These are phyloP conservation scores for Poecile atricapillus DNA, from an alignment of 2,113 vertebrate species.

Conservation along the genomic window DNA sequence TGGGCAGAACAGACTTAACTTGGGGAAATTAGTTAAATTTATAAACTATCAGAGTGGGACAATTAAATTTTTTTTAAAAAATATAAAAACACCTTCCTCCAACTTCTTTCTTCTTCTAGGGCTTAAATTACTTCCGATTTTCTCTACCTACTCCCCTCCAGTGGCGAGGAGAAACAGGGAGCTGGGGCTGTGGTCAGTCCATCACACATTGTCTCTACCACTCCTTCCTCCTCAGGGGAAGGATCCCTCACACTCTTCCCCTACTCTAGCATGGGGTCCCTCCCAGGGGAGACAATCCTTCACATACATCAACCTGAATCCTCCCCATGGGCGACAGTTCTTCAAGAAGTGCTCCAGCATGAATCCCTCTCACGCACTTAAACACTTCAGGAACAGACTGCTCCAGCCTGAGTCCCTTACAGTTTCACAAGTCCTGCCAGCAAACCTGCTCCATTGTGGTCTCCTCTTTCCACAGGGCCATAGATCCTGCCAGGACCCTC, in stretches of 20 bases:
- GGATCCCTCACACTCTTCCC: neutral
- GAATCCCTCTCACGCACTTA: neutral
- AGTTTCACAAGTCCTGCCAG: neutral
- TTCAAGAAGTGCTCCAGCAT: neutral
- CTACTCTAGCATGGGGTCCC: neutral
- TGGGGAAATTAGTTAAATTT: neutral
- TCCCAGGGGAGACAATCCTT: neutral
- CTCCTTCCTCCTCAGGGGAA: neutral
- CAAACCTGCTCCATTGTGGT: neutral
- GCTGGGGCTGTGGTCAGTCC: neutral
- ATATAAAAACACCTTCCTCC: neutral
- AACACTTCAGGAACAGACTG: neutral
- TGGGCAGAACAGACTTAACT: neutral
- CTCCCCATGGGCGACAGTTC: neutral
- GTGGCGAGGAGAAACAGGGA: accelerated
- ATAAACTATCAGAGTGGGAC: neutral
- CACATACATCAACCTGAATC: neutral
- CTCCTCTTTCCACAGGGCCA: neutral
- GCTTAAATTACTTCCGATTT: neutral
- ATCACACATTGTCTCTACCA: neutral
- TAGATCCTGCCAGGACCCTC: neutral
- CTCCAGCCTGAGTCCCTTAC: neutral
- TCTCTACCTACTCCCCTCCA: neutral
- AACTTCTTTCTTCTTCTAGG: neutral
- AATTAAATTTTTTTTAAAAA: neutral